These are phyloP conservation scores for Chloropsis hardwickii DNA, from an alignment of 2,113 vertebrate genomes.

Conservation along the genomic window DNA sequence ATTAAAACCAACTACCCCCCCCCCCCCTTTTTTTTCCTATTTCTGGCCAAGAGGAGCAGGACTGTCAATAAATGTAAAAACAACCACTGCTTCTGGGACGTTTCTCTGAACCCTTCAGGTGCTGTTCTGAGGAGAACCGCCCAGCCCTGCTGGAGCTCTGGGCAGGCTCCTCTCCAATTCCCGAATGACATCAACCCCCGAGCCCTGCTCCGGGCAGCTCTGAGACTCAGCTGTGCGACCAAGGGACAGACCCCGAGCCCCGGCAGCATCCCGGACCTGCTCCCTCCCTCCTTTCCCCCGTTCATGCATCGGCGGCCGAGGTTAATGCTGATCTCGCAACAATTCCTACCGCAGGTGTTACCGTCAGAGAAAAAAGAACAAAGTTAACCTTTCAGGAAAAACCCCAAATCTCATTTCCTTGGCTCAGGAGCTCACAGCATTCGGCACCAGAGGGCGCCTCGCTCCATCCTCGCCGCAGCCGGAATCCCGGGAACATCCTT, in stretches of 20 bases:
- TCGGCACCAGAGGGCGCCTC: neutral
- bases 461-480: neutral
- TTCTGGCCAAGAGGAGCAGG: neutral
- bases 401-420: rapidly evolving
- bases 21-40: neutral
- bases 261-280: rapidly evolving
- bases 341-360: neutral
- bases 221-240: rapidly evolving
- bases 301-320: neutral
- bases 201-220: neutral
- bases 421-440: neutral
- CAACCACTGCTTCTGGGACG: neutral
- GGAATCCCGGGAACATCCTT: neutral
- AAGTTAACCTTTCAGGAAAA: no score
- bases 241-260: rapidly evolving
- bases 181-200: rapidly evolving
- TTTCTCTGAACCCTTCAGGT: neutral
- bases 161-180: neutral
- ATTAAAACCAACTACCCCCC: neutral
- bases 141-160: neutral
- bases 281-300: neutral
- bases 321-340: neutral
- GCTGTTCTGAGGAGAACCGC: neutral
- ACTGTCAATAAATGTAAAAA: neutral
- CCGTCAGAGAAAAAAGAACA: neutral